These are phyloP conservation scores for Actenoides hombroni DNA, from an alignment of 2,113 vertebrate genomes.

Conservation along the genomic window DNA sequence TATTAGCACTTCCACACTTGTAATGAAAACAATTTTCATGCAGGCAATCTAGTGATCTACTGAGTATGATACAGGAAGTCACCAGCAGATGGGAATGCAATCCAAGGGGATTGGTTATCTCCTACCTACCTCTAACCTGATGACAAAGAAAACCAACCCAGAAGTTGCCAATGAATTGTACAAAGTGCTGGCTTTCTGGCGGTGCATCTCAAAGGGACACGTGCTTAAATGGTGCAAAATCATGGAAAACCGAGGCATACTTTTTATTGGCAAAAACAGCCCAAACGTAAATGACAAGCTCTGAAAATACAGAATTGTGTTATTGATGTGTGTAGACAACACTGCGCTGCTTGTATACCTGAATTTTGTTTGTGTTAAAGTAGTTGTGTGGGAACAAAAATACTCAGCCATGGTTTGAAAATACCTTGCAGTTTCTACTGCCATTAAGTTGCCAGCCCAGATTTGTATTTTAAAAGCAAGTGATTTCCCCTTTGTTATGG, in stretches of 20 bases:
- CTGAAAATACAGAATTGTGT: not conserved
- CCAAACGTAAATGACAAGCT: not conserved
- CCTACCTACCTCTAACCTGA: not conserved
- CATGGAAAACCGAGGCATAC: not conserved
- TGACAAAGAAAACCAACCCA: not conserved
- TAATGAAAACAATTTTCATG: not conserved
- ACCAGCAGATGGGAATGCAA: not conserved
- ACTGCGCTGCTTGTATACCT: not conserved
- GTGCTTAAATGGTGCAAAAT: not conserved
- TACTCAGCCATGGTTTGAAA: not conserved
- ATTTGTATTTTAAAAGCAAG: not conserved
- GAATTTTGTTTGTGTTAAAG: not conserved
- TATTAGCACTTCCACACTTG: not conserved
- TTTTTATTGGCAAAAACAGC: not conserved
- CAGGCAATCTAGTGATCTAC: not conserved
- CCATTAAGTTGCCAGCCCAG: not conserved
- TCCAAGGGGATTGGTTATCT: not conserved
- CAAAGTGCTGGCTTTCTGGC: not conserved
- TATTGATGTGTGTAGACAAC: not conserved
- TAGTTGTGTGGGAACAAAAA: not conserved
- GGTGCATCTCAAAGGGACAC: not conserved
- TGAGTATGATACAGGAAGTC: not conserved
- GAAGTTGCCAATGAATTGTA: not conserved
- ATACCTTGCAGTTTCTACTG: not conserved
- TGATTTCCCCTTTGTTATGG: not conserved